Conservation (phyloP, 2,797 vertebrate species). For the Neosilurus mollespiculum region DNA sequence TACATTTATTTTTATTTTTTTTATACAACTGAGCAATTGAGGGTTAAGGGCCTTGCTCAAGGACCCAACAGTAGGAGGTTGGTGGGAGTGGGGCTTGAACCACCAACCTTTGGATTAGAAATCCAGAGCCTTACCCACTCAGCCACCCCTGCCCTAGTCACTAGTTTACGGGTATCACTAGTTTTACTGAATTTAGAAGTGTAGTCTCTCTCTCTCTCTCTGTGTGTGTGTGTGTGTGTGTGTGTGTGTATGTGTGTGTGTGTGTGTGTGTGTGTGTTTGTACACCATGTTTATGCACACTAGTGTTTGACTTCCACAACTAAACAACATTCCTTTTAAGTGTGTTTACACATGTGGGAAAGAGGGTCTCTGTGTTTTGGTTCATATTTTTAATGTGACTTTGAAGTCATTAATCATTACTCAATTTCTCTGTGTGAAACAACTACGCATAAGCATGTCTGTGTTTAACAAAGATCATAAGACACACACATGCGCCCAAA, state of each 20-base stretch:
- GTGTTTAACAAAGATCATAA: constrained; percentile 4
- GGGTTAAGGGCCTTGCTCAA: too few relatives aligned
- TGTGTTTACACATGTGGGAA: not conserved
- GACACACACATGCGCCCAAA: not conserved
- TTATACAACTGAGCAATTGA: too few relatives aligned
- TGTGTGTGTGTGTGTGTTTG: not conserved
- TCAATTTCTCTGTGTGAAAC: not conserved
- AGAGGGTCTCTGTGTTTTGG: not conserved
- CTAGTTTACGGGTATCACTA: too few relatives aligned
- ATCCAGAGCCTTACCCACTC: too few relatives aligned
- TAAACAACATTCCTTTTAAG: too few relatives aligned
- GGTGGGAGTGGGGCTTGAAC: too few relatives aligned
- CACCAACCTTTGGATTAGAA: too few relatives aligned
- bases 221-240: constrained; percentile 26
- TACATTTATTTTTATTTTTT: too few relatives aligned
- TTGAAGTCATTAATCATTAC: constrained; percentile 45
- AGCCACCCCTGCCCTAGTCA: too few relatives aligned
- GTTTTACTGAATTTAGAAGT: too few relatives aligned
- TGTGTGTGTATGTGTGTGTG: constrained; percentile 14
- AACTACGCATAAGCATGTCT: not conserved
- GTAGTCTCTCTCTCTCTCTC: too few relatives aligned
- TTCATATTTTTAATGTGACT: constrained; percentile 18
- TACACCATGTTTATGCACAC: not conserved
- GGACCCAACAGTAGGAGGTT: too few relatives aligned
- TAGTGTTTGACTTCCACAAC: not conserved